phyloP scores from a whole-genome alignment of 1,140 invertebrate genomes.

The Cydia pomonella region DNA sequence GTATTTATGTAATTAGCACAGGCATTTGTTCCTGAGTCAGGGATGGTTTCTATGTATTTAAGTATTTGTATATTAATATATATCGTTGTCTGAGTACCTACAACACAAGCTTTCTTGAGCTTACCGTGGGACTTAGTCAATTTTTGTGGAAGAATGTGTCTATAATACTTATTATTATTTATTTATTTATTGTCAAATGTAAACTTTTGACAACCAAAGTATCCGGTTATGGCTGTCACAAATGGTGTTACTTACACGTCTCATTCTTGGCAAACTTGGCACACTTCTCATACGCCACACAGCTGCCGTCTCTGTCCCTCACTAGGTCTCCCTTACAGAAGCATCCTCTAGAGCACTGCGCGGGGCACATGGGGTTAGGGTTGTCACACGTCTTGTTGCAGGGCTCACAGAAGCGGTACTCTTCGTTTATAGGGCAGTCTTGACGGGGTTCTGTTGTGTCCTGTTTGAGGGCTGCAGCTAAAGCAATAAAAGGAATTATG shows the following conservation, averaged over 20 bases:
- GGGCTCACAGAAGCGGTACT: constrained; percentile 55
- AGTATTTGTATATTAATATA: too few species aligned
- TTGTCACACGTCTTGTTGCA: constrained; percentile 54
- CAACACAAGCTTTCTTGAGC: too few species aligned
- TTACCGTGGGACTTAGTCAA: too few species aligned
- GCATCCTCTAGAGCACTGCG: constrained; percentile 53
- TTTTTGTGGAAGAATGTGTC: too few species aligned
- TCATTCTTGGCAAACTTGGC: constrained; percentile 34
- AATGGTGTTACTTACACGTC: constrained; percentile 36
- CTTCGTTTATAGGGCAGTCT: constrained; percentile 49
- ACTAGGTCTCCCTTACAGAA: constrained; percentile 54
- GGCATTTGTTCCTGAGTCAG: too few species aligned
- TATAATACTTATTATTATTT: too few species aligned
- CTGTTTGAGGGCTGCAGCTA: constrained; percentile 35
- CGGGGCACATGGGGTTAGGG: constrained; percentile 55
- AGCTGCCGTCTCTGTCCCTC: constrained; percentile 46
- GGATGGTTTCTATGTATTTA: too few species aligned
- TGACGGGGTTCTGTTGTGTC: constrained; percentile 47
- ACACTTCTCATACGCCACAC: constrained; percentile 46
- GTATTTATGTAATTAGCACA: too few species aligned
- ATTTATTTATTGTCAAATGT: too few species aligned
- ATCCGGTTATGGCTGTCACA: too few species aligned
- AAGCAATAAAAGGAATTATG: not conserved
- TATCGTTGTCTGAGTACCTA: too few species aligned
- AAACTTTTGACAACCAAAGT: too few species aligned